Conservation (phyloP, 2,888 invertebrate genomes). For the Sphecodes monilicornis region DNA sequence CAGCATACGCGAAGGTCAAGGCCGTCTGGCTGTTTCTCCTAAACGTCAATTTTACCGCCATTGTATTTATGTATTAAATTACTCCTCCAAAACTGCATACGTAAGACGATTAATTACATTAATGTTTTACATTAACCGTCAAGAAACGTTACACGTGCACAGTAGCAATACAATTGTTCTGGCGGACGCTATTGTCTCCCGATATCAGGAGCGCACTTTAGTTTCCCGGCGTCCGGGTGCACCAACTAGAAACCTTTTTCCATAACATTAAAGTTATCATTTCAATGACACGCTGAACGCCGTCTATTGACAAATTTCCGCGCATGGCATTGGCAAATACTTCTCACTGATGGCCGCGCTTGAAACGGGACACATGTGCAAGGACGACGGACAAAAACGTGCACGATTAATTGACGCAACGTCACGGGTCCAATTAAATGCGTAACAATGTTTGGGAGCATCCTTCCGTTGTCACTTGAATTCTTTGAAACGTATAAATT, state of each 20-base stretch:
- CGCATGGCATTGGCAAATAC: background rate
- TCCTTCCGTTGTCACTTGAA: background rate
- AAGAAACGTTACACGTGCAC: background rate
- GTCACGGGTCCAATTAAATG: background rate
- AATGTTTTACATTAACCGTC: background rate
- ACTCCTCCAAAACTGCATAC: background rate
- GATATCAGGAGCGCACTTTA: background rate
- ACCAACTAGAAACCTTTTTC: background rate
- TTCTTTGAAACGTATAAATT: background rate
- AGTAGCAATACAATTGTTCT: background rate
- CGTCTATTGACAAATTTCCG: background rate
- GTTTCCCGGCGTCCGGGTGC: background rate
- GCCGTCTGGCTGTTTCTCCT: background rate
- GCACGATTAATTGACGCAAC: background rate
- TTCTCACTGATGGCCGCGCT: background rate
- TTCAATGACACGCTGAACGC: background rate
- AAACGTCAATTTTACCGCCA: background rate
- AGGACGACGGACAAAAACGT: background rate
- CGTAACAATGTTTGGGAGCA: background rate
- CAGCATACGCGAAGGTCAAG: background rate
- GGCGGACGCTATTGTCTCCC: background rate
- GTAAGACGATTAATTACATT: background rate
- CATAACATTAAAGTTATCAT: background rate
- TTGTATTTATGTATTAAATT: background rate
- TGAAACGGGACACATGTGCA: slow-evolving; percentile 1